Evolutionary conservation across 2,113 vertebrate species (phyloP).

Genomic region (Oxyura jamaicensis): DNA sequence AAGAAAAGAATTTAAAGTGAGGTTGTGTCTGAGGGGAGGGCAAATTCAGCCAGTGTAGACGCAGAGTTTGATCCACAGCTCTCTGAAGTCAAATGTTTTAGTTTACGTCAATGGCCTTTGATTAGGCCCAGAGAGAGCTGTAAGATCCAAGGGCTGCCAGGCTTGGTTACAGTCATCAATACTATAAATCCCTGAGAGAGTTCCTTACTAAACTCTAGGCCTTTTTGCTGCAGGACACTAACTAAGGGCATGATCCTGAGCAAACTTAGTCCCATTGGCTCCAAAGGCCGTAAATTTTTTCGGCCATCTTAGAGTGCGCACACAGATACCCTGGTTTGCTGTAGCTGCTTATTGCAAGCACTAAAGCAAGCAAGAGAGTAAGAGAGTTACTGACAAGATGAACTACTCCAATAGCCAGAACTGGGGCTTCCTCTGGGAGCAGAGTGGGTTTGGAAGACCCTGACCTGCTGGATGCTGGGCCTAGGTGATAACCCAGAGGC

Average conservation of each 20-base stretch:
- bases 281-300: conserved; percentile 18
- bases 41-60: conserved; percentile 32
- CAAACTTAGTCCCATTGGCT: conserved; percentile 3
- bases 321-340: neutral
- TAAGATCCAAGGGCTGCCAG: conserved; percentile 68
- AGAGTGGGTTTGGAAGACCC: neutral
- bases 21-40: conserved; percentile 66
- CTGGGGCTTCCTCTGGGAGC: fast-evolving
- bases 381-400: neutral
- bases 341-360: neutral
- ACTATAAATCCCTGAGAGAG: conserved; percentile 53
- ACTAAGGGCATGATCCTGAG: conserved; percentile 56
- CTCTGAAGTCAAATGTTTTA: conserved; percentile 72
- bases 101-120: conserved; percentile 71
- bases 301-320: neutral
- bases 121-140: conserved; percentile 68
- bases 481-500: neutral
- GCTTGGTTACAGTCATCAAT: conserved; percentile 68
- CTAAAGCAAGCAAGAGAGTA: neutral
- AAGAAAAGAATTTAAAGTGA: conserved; percentile 67
- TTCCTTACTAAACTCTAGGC: conserved; percentile 42
- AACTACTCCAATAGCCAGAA: neutral
- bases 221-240: conserved; percentile 58
- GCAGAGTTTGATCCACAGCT: conserved; percentile 58
- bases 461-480: neutral